Evolutionary conservation across 2,113 vertebrate genomes (phyloP).

Genomic region (Rhabdornis inornatus): DNA sequence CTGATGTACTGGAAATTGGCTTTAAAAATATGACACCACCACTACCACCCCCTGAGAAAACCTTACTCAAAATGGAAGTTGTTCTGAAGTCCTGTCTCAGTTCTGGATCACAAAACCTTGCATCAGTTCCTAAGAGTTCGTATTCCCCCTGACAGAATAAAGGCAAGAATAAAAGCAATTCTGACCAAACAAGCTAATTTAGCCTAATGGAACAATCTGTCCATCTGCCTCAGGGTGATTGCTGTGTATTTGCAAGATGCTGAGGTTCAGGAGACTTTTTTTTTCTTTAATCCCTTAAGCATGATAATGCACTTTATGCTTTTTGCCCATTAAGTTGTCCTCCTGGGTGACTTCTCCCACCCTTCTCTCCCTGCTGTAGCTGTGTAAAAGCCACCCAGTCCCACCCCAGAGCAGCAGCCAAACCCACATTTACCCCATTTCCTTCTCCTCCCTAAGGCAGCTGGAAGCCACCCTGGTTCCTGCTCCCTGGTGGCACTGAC

Average conservation of each 20-base stretch:
- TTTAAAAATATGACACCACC: not conserved
- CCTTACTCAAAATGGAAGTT: not conserved
- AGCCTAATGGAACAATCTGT: not conserved
- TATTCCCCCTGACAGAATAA: not conserved
- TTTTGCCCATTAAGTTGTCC: not conserved
- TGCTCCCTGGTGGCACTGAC: not conserved
- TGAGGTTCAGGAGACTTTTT: not conserved
- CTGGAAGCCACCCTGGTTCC: not conserved
- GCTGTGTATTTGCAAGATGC: not conserved
- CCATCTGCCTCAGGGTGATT: not conserved
- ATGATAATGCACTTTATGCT: not conserved
- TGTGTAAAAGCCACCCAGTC: not conserved
- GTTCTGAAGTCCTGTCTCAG: not conserved
- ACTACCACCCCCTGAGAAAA: not conserved
- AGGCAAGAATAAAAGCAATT: not conserved
- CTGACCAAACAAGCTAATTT: not conserved
- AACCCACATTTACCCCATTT: not conserved
- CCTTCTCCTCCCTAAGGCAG: not conserved
- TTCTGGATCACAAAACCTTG: not conserved
- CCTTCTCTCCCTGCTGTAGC: not conserved
- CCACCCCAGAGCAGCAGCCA: not conserved
- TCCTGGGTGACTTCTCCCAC: not conserved
- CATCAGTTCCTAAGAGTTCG: not conserved
- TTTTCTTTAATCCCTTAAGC: not conserved
- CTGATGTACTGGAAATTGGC: not conserved